A percentile compares a stretch with the other conserved stretches of the same genome.
These are phyloP conservation scores for Melitaea athalia DNA, from an alignment of 2,888 invertebrate species.

Conservation along the genomic window DNA sequence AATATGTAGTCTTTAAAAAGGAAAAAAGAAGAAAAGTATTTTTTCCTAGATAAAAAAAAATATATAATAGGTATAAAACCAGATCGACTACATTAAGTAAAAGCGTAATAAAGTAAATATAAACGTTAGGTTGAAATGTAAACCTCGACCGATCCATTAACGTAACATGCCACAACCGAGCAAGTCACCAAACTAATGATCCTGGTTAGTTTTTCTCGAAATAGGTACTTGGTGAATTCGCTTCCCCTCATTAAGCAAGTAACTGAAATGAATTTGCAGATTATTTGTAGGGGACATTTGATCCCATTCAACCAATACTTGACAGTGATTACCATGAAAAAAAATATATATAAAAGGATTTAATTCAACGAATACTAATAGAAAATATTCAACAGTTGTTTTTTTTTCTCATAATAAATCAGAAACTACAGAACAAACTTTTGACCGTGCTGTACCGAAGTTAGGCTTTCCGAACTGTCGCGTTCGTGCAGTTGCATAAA, in stretches of 20 bases:
- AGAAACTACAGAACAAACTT: too few species aligned
- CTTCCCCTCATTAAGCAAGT: slow-evolving; percentile 39
- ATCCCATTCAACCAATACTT: slow-evolving; percentile 20
- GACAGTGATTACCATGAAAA: neutral
- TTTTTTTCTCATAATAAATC: too few species aligned
- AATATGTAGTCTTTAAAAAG: too few species aligned
- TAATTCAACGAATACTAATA: too few species aligned
- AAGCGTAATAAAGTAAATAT: slow-evolving; percentile 23
- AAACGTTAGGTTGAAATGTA: slow-evolving; percentile 11
- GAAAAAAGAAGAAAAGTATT: too few species aligned
- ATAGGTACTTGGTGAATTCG: slow-evolving; percentile 46
- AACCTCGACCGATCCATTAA: slow-evolving; percentile 50
- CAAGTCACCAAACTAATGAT: slow-evolving; percentile 76
- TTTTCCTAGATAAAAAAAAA: too few species aligned
- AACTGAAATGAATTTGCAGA: slow-evolving; percentile 33
- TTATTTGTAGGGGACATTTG: slow-evolving; percentile 13
- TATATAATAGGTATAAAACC: neutral
- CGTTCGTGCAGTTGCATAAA: too few species aligned
- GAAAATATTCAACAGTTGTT: too few species aligned
- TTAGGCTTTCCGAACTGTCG: too few species aligned
- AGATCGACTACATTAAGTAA: neutral
- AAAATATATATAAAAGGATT: too few species aligned
- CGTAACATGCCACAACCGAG: slow-evolving; percentile 47
- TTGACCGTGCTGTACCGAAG: too few species aligned
- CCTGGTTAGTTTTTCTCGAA: slow-evolving; percentile 57